phyloP scores from a whole-genome alignment of 1,140 invertebrate genomes.

The Hyposmocoma kahamanoa region DNA sequence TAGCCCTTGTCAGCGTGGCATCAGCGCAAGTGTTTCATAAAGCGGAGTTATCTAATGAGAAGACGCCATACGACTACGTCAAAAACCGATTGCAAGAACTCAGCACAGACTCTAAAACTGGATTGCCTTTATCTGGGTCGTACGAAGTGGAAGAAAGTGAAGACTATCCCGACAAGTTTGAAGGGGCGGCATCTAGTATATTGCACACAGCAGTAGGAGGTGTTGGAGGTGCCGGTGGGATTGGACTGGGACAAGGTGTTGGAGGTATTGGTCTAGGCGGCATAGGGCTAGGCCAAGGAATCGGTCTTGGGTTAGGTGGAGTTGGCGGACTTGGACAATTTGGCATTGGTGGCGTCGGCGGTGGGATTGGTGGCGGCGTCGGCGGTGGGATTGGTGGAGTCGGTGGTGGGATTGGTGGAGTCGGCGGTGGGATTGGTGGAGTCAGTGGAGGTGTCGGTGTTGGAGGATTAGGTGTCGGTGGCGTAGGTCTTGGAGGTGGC shows the following conservation, averaged over 20 bases:
- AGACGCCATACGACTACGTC: constrained; percentile 62
- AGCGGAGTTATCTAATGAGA: constrained; percentile 51
- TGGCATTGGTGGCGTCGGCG: constrained; percentile 39
- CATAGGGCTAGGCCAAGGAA: constrained; percentile 37
- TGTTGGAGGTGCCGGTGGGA: constrained; percentile 29
- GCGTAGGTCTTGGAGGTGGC: constrained; percentile 36
- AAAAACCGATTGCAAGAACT: constrained; percentile 53
- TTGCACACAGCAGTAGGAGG: constrained; percentile 54
- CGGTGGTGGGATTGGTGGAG: constrained; percentile 16
- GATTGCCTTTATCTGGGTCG: constrained; percentile 53
- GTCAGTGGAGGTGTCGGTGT: constrained; percentile 22
- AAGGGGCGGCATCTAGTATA: constrained; percentile 57
- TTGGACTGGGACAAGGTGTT: constrained; percentile 38
- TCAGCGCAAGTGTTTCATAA: constrained; percentile 35
- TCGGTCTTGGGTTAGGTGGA: constrained; percentile 42
- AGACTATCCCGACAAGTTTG: constrained; percentile 58
- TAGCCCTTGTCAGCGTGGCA: constrained; percentile 31
- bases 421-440: constrained; percentile 16
- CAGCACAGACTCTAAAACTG: constrained; percentile 38
- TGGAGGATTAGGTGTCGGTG: constrained; percentile 21
- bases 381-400: constrained; percentile 14
- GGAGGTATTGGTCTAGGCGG: constrained; percentile 47
- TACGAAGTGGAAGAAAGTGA: constrained; percentile 69
- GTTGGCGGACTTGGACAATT: constrained; percentile 42
- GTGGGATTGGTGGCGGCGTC: constrained; percentile 31